Evolutionary conservation across 2,888 invertebrate species (phyloP), one percentile per base, ranked within the genome.

Genomic region (Drosophila tanythrix): DNA sequence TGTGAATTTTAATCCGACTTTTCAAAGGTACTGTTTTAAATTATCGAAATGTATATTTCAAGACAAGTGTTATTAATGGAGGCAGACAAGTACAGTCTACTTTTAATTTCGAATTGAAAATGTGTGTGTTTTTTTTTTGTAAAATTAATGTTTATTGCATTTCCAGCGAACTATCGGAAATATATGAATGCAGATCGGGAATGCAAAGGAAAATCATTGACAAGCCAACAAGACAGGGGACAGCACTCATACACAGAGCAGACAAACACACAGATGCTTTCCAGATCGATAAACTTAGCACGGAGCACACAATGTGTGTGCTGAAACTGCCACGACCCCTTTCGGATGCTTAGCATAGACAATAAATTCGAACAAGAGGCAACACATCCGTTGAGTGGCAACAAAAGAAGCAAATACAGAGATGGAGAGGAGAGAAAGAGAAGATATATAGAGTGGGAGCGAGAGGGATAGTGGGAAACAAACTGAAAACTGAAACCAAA

Each of bases 361-460:
- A 87, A 83, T 83, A 83, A 83, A 83, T 87, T 78, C 59, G 74
- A 73, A 84, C 79, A 83, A 83, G 84, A 72, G 85, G 73, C 83
- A 84, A 84, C 82, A 88, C 81, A 83, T 70, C 83, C 81, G 80
- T 76, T 76, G 81, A 76, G 76, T 78, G 81, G 77, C 75, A 81
- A 81, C 79, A 70, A 75, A 71, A 72, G 74, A 74, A 66, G 68
- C 72, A 76, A 76, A 86, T 75, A 18, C 31, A 55, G 10, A 48
- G 15, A 21, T 21, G 27, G 18, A 43, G 15, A 13, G 35, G 7
- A 15, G 35, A 13, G 7, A 51, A 5, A 13, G 63, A 40, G 48
- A 40, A 58, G 35, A 38, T 48, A 31, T 53, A 40, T 21, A 48
- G 35, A 56, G n/a, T 13, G 21, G 35, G 48, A 27, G 40, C 38